Evolutionary conservation across 2,113 vertebrate species (phyloP), one percentile per base, ranked within the genome.

Genomic region (Tetrax tetrax): DNA sequence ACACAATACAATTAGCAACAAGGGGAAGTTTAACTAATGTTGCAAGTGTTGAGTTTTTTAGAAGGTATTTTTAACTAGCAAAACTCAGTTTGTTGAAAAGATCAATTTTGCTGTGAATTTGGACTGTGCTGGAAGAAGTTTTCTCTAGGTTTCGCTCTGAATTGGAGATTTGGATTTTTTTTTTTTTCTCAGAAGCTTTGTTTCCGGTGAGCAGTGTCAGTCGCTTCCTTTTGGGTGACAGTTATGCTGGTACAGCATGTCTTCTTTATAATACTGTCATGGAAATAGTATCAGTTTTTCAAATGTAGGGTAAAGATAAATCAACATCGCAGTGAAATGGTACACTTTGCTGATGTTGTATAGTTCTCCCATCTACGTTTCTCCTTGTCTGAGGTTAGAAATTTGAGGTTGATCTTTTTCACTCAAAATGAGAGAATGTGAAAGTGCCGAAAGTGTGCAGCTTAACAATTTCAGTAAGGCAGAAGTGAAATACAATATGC

Each of bases 11-110:
- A 35, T 37, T 71, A 64, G 48, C 72, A 84, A 5, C 77, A 91
- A 81, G 89, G 10, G 95, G 96, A 97, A 97, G 96, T 97, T 87
- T 51, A 51, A 21, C 29, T 57, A 24, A 13, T 95, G 68, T 94
- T 95, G 96, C 89, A 95, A 95, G 35, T 69, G 21, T 48, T 57
- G 15, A 14, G 16, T 4, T 84, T 64, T 78, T 71, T n/a, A 1
- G 65, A 77, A 90, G 17, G 12, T 66, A 61, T 60, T 82, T 96
- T 76, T 38, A 85, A 21, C 31, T 74, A 48, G 8, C 50, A 69
- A 37, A 74, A 54, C 11, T 25, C 23, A 33, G 28, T 38, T 48
- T 33, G 14, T 81, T 75, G 51, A 23, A 70, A 70, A 87, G 20
- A 38, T 47, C 28, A 16, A 13, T 48, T 86, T 86, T 85, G 23